Evolutionary conservation across 1,140 invertebrate genomes (phyloP), one percentile per base, ranked within the genome.

Genomic region (Lordiphosa collinella): DNA sequence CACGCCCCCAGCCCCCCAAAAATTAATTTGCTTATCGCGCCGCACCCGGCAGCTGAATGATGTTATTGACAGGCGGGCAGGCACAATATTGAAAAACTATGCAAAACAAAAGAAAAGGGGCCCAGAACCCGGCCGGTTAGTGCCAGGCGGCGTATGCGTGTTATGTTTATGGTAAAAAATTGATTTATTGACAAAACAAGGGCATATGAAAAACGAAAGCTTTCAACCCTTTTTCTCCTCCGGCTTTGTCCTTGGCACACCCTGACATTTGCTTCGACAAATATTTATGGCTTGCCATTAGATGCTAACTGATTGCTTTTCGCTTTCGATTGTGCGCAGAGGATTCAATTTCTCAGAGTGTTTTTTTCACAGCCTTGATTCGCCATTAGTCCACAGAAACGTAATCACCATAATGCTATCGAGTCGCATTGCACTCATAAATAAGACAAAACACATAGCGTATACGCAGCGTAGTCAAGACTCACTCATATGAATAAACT

Each of bases 1-100:
- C 53, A 69, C 56, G 57, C 48, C 41, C 25, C 51, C 9, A n/a
- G n/a, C 11, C 11, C 35, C 47, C 59, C 64, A 73, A 78, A 84
- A 78, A 85, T 84, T 84, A 84, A 84, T 84, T 84, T 84, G 78
- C 78, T 84, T 84, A 84, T 84, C 78, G 78, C 78, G 74, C 62
- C 72, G 78, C 70, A 60, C 67, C 66, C 63, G 57, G 74, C 74
- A 69, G 57, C 58, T 60, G 60, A 82, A 71, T 79, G 70, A 79
- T 79, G 75, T 79, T 79, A 79, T 79, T 79, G 75, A 79, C 78
- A 80, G 76, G 57, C 78, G 71, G 51, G 12, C 43, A 13, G 32
- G 47, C 14, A 12, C 31, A 29, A 67, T 63, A 73, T 61, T 52
- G 61, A 82, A 71, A 43, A 75, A 82, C 75, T 80, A 82, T 82